Base-by-base conservation (phyloP, 2,888 invertebrate genomes). In the Patella depressa region DNA sequence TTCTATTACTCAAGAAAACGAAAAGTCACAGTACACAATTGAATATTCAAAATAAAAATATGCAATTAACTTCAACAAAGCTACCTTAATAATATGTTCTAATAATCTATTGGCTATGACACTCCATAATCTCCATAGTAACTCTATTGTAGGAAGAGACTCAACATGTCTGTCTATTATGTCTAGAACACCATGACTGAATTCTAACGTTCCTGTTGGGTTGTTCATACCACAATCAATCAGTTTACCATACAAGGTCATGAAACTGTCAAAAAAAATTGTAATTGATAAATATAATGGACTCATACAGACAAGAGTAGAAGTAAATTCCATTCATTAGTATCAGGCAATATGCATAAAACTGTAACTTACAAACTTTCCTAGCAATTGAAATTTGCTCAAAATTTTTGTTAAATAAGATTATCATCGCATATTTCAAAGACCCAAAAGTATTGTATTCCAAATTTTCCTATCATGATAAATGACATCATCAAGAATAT, bases 71-170 rank as follows among this genome's bases (percentile, higher is more conserved):
- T 3, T 17, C 19, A 12, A 19, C 11, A 53, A 55, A 74, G 74
- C 71, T 80, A 89, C 89, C 84, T 87, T 85, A 29, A 76, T 80
- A 17, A 90, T 85, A 75, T 87, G 84, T 12, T 88, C 84, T 45
- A 81, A 80, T 9, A 90, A 81, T 1, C 85, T 85, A 70, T 84
- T 79, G 14, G 85, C 86, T 17, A 89, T 72, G 9, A 82, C 76
- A 77, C 84, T 88, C 90, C 90, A 90, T 73, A 90, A 76, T 57
- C 86, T 80, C 86, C 88, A 88, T 17, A 88, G 53, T 12, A 79
- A 73, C 69, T 90, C 89, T 9, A 79, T 55, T 65, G 82, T 82
- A 45, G 85, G 82, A 0, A 88, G 73, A 72, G 80, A 82, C 53
- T 79, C 53, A 2, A 81, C 84, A 55, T 85, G 85, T 34, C 81